Percentiles rank a stretch among this genome's conserved stretches.
phyloP scores from a whole-genome alignment of 2,113 vertebrate species.

The Lepidothrix coronata region DNA sequence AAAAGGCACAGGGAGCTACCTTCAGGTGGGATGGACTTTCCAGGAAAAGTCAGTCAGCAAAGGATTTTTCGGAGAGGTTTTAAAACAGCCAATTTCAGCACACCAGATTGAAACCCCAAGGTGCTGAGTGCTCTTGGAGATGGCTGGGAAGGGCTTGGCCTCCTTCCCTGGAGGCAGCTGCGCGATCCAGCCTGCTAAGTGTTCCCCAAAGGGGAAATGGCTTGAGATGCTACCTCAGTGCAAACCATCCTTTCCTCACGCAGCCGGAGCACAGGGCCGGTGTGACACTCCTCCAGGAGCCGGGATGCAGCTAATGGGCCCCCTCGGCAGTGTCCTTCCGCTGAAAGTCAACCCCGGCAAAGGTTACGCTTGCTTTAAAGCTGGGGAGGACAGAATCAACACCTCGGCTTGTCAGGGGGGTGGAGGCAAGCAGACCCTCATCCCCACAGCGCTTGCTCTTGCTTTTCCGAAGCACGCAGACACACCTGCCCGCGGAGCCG shows the following conservation, averaged over 20 bases:
- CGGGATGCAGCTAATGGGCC: not conserved
- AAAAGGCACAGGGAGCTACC: not conserved
- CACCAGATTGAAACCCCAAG: accelerated
- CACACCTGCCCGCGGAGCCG: conserved; percentile 38
- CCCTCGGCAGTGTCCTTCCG: not conserved
- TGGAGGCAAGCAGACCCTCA: not conserved
- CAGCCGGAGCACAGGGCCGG: accelerated
- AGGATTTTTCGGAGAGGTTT: not conserved
- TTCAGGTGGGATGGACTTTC: not conserved
- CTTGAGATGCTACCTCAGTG: accelerated
- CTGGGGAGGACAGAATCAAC: not conserved
- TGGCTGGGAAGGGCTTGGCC: not conserved
- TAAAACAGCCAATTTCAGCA: not conserved
- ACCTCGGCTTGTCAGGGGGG: not conserved
- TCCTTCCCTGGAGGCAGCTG: not conserved
- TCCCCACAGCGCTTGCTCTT: not conserved
- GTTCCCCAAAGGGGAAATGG: not conserved
- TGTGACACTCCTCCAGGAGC: not conserved
- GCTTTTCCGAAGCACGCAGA: conserved; percentile 7
- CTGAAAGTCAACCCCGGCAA: not conserved
- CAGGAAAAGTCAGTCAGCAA: not conserved
- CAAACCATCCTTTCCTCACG: not conserved
- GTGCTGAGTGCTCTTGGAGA: not conserved
- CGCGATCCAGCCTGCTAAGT: not conserved
- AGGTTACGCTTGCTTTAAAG: not conserved